Evolutionary conservation across 2,797 vertebrate species (phyloP).

Genomic region (Etheostoma nigrum): DNA sequence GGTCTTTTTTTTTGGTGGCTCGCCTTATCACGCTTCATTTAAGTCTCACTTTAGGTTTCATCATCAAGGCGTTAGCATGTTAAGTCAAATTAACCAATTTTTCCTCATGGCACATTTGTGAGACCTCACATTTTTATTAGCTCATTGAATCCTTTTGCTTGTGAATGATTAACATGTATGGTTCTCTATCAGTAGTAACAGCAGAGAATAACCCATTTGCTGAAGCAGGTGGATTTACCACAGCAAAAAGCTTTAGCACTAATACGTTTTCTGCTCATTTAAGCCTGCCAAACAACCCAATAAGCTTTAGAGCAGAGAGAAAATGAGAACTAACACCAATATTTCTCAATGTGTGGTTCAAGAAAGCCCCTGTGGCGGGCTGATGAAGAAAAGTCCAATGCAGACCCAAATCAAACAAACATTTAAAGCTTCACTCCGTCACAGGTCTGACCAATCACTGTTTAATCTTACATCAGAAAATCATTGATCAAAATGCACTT

Average conservation of each 20-base stretch:
- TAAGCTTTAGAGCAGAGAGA: slow-evolving; percentile 41
- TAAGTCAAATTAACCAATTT: slow-evolving; percentile 78
- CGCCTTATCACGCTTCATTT: slow-evolving; percentile 77
- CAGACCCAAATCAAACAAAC: slow-evolving; percentile 43
- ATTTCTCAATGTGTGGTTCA: slow-evolving; percentile 53
- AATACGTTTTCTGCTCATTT: slow-evolving; percentile 73
- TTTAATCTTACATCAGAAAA: slow-evolving; percentile 17
- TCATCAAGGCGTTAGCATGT: slow-evolving; percentile 77
- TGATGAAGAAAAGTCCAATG: slow-evolving; percentile 61
- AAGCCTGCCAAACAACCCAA: slow-evolving; percentile 68
- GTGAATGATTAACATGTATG: slow-evolving; percentile 61
- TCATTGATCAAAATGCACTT: slow-evolving; percentile 3
- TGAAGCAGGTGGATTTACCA: slow-evolving; percentile 68
- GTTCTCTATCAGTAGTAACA: slow-evolving; percentile 59
- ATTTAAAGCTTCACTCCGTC: slow-evolving; percentile 22
- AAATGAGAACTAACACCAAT: slow-evolving; percentile 60
- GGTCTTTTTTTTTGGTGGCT: slow-evolving; percentile 64
- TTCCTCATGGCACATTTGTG: slow-evolving; percentile 66
- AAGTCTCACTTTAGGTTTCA: slow-evolving; percentile 78
- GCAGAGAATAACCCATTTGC: slow-evolving; percentile 53
- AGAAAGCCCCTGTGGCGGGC: slow-evolving; percentile 37
- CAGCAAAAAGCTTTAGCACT: slow-evolving; percentile 57
- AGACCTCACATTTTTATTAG: slow-evolving; percentile 46
- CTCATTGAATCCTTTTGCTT: slow-evolving; percentile 49
- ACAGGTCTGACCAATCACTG: slow-evolving; percentile 19